Conservation (phyloP, 2,888 invertebrate species). For the Platynereis dumerilii region DNA sequence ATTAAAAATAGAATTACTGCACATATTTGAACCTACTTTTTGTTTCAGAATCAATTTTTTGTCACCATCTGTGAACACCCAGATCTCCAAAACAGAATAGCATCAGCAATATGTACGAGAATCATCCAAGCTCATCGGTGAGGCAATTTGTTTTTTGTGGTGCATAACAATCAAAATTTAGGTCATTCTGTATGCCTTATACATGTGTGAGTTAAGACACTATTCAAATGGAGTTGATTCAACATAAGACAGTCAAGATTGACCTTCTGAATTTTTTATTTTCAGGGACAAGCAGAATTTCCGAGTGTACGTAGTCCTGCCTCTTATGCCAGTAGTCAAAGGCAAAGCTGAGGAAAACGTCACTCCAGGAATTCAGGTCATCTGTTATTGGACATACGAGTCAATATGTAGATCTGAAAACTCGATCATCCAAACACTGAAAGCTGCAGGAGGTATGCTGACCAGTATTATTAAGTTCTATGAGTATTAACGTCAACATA, state of each 20-base stretch:
- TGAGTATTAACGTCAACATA: too few relatives aligned
- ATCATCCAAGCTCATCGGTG: conserved; percentile 81
- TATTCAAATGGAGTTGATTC: too few relatives aligned
- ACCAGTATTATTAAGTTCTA: too few relatives aligned
- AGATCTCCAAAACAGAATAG: conserved; percentile 84
- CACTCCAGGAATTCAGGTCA: conserved; percentile 88
- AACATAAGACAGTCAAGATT: too few relatives aligned
- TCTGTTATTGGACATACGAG: conserved; percentile 96
- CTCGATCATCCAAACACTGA: conserved; percentile 75
- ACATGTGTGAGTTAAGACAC: too few relatives aligned
- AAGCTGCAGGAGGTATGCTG: too few relatives aligned
- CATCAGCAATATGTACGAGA: conserved; percentile 83
- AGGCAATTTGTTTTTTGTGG: too few relatives aligned
- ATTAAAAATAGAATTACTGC: too few relatives aligned
- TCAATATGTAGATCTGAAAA: conserved; percentile 90
- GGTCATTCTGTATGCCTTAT: too few relatives aligned
- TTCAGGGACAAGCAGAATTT: conserved; percentile 78
- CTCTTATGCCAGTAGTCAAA: conserved; percentile 92
- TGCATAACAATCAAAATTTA: too few relatives aligned
- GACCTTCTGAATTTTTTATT: background rate
- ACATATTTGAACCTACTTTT: too few relatives aligned
- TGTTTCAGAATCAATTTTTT: conserved; percentile 85
- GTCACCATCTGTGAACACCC: conserved; percentile 77
- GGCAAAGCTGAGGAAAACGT: conserved; percentile 91
- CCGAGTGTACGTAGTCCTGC: conserved; percentile 90